Base-by-base conservation (phyloP, 1,140 invertebrate genomes). In the Arctopsyche grandis region DNA sequence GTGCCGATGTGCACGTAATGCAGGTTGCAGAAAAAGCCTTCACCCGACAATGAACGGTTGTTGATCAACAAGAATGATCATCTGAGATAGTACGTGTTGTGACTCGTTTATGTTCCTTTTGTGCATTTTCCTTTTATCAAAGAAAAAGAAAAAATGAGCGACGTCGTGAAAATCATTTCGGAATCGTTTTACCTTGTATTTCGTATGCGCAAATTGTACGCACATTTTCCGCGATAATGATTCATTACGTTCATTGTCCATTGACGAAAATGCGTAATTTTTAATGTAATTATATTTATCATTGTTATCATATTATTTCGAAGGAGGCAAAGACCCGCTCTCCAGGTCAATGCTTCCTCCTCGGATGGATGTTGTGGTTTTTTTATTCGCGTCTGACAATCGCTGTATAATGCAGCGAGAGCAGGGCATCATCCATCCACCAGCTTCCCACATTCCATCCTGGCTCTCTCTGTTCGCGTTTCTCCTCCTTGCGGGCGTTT, bases 331-430 rank as follows among this genome's bases (percentile, higher is more conserved):
- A 71, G 75, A 80, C 79, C 79, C 48, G 43, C 48, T 22, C 9
- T 66, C 63, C 75, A 77, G 79, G 79, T 80, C 79, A 80, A 80
- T 52, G 76, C 19, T 66, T 80, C 76, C 78, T 63, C 46, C 69
- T 48, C 70, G 46, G 76, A 46, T 43, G 58, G 22, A 56, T 56
- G 16, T 56, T 56, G 38, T 29, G 5, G 10, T 66, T 56, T 48
- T 74, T 74, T 74, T 48, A 22, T 56, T 74, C 56, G 22, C 56
- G 16, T 60, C 48, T 69, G 29, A 63, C 26, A 26, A 73, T 69
- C 78, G 46, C 71, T 56, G n/a, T 44, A 63, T 66, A 19, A 66
- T 66, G n/a, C 58, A 60, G 58, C 56, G 44, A 58, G 52, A 76
- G 56, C 77, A 46, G 48, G 16, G 48, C 63, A 66, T 26, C 63